Conservation (phyloP, 2,888 invertebrate genomes). For the Drosophila merina region DNA sequence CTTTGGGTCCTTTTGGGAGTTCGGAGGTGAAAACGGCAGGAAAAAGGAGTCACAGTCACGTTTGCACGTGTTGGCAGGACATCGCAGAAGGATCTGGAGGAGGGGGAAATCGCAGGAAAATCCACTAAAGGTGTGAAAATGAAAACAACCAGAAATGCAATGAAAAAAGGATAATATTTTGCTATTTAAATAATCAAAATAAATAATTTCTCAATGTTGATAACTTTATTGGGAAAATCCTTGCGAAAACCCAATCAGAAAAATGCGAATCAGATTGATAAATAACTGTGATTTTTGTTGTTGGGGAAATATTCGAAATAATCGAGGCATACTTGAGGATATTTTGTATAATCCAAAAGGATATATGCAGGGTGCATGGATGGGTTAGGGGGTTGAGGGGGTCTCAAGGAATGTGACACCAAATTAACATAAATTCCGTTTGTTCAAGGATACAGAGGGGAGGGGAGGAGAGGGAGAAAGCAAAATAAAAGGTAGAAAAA, state of each 20-base stretch:
- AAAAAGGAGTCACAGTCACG: slow-evolving; percentile 37
- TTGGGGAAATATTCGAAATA: not conserved
- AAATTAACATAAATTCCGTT: slow-evolving; percentile 76
- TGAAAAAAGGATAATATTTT: not conserved
- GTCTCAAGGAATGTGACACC: slow-evolving; percentile 59
- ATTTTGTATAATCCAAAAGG: not conserved
- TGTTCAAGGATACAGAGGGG: slow-evolving; percentile 16
- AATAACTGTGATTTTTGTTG: not conserved
- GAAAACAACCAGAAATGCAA: not conserved
- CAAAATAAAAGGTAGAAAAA: slow-evolving; percentile 1
- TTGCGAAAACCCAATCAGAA: not conserved
- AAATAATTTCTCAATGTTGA: not conserved
- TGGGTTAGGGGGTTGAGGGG: not conserved
- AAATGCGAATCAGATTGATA: slow-evolving; percentile 12
- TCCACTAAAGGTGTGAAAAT: not conserved
- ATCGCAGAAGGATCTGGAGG: not conserved
- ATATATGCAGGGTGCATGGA: too few species aligned
- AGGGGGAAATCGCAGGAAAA: not conserved
- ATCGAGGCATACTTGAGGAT: not conserved
- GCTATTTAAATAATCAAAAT: not conserved
- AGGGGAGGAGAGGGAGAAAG: slow-evolving; percentile 27
- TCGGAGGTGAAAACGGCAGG: slow-evolving; percentile 25
- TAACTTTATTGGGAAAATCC: not conserved
- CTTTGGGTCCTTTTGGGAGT: not conserved
- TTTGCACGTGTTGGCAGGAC: slow-evolving; percentile 41